A percentile compares a stretch with the other conserved stretches of the same genome.
Evolutionary conservation across 1,140 invertebrate genomes (phyloP).

Genomic region (Cotesia typhae): DNA sequence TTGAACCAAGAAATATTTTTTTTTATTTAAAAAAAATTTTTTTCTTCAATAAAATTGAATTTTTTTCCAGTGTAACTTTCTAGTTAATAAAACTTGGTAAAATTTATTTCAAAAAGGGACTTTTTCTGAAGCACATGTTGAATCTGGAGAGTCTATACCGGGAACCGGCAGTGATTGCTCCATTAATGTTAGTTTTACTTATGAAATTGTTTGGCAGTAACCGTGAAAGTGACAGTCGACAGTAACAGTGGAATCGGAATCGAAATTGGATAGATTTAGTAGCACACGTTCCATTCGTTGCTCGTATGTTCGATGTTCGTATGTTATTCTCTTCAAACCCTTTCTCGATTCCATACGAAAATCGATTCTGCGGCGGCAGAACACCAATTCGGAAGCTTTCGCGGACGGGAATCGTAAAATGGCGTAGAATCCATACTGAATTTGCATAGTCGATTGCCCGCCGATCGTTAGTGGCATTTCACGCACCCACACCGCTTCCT

Average conservation of each 20-base stretch:
- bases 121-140: no score
- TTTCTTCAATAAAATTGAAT: no score
- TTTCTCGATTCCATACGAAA: conserved; percentile 26
- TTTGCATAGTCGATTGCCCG: conserved; percentile 35
- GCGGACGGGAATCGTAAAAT: conserved; percentile 31
- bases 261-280: conserved; percentile 17
- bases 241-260: neutral
- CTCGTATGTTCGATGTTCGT: neutral
- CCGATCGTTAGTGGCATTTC: conserved; percentile 31
- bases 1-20: no score
- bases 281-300: neutral
- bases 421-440: conserved; percentile 23
- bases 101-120: no score
- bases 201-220: neutral
- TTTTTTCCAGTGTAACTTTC: no score
- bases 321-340: conserved; percentile 6
- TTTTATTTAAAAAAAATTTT: no score
- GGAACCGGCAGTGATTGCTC: neutral
- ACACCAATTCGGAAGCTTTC: conserved; percentile 21
- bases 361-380: conserved; percentile 29
- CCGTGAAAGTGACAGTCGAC: conserved; percentile 23
- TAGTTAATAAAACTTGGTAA: no score
- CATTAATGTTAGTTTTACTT: neutral
- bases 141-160: no score
- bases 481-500: conserved; percentile 25